Percentiles rank a stretch among this genome's conserved stretches.
Evolutionary conservation across 2,113 vertebrate species (phyloP).

Genomic region (Lepisosteus osseus): DNA sequence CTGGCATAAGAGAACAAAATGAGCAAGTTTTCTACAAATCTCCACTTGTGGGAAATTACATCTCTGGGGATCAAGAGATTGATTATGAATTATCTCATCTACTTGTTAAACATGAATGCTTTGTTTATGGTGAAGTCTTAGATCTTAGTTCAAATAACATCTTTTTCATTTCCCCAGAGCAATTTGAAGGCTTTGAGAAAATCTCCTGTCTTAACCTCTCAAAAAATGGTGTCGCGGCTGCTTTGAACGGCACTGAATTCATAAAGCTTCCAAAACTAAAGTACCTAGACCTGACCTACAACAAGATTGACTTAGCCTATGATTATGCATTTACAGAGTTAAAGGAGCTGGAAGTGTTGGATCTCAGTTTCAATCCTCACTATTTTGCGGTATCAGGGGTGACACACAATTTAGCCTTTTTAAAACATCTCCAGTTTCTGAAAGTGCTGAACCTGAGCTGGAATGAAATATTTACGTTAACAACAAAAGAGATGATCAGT

Average conservation of each 20-base stretch:
- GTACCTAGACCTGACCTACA: constrained; percentile 63
- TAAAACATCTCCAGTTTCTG: constrained; percentile 52
- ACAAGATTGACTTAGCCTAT: constrained; percentile 61
- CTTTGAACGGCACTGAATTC: constrained; percentile 62
- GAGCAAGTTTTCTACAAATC: too few species aligned
- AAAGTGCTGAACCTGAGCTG: constrained; percentile 60
- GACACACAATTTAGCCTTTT: constrained; percentile 65
- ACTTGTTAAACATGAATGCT: constrained; percentile 56
- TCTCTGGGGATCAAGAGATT: too few species aligned
- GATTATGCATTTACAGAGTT: constrained; percentile 51
- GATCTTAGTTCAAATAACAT: constrained; percentile 68
- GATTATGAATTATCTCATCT: constrained; percentile 1
- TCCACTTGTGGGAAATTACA: too few species aligned
- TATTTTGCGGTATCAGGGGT: constrained; percentile 68
- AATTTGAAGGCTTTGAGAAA: constrained; percentile 58
- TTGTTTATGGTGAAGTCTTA: constrained; percentile 63
- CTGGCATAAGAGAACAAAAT: too few species aligned
- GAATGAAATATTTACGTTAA: constrained; percentile 68
- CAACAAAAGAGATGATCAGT: constrained; percentile 58
- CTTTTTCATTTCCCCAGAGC: constrained; percentile 68
- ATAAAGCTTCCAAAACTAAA: constrained; percentile 49
- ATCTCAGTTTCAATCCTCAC: constrained; percentile 69
- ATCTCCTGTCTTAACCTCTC: constrained; percentile 76
- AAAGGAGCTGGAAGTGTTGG: constrained; percentile 57
- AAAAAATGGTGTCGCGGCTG: constrained; percentile 57